Evolutionary conservation across 1,140 invertebrate genomes (phyloP).

Genomic region (Drosophila serrata): DNA sequence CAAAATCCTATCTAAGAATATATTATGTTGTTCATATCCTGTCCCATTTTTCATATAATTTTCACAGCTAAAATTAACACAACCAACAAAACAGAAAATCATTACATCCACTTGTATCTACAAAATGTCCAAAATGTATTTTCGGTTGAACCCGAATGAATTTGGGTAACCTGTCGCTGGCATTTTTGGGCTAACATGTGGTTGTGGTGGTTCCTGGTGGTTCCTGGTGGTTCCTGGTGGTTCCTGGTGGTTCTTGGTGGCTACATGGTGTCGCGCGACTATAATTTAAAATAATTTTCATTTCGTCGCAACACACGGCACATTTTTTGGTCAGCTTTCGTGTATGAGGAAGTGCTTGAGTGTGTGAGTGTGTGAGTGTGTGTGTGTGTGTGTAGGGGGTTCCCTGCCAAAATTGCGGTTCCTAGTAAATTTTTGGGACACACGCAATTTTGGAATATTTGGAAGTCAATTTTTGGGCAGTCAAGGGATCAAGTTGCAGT

Average conservation of each 20-base stretch:
- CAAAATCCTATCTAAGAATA: background rate
- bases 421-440: slow-evolving; percentile 16
- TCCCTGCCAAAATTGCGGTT: slow-evolving; percentile 40
- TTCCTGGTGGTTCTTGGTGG: slow-evolving; percentile 9
- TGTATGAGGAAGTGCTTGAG: background rate
- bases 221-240: slow-evolving; percentile 22
- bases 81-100: slow-evolving; percentile 1
- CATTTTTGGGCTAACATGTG: slow-evolving; percentile 67
- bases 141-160: slow-evolving; percentile 3
- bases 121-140: slow-evolving; percentile 39
- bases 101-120: slow-evolving; percentile 25
- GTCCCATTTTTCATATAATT: background rate
- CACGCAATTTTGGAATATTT: slow-evolving; percentile 26
- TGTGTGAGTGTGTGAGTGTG: background rate
- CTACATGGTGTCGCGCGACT: slow-evolving; percentile 4
- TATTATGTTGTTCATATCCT: too few species aligned
- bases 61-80: slow-evolving; percentile 15
- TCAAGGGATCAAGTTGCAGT: slow-evolving; percentile 5
- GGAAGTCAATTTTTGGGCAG: slow-evolving; percentile 36
- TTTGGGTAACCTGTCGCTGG: slow-evolving; percentile 48
- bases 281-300: slow-evolving; percentile 76
- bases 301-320: slow-evolving; percentile 27
- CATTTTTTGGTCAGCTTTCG: slow-evolving; percentile 13
- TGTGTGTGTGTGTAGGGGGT: background rate
- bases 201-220: slow-evolving; percentile 38